These are phyloP conservation scores for Proterorhinus semilunaris DNA, from an alignment of 2,113 vertebrate species.

Conservation along the genomic window DNA sequence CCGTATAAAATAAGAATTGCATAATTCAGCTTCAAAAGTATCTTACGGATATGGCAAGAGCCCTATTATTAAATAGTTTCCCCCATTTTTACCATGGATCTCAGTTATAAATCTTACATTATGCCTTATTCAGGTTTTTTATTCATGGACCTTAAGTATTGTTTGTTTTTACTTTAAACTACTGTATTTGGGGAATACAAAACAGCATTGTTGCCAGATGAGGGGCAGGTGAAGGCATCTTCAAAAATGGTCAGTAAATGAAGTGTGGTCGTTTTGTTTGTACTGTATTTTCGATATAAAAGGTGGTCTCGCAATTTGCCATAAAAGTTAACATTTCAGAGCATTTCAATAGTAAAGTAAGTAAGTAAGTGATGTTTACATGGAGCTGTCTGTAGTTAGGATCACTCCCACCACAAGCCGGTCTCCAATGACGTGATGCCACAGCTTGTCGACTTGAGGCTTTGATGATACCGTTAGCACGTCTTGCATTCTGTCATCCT, in stretches of 20 bases:
- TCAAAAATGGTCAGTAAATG: too few relatives aligned
- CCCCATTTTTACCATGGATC: not conserved
- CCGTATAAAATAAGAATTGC: not conserved
- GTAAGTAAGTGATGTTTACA: constrained; percentile 74
- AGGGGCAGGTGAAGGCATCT: too few relatives aligned
- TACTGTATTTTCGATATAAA: too few relatives aligned
- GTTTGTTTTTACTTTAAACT: too few relatives aligned
- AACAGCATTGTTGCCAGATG: too few relatives aligned
- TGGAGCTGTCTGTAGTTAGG: constrained; percentile 64
- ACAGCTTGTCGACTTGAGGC: constrained; percentile 78
- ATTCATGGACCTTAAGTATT: too few relatives aligned
- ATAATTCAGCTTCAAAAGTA: not conserved
- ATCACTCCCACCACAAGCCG: constrained; percentile 85
- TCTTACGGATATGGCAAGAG: not conserved
- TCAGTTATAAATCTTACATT: not conserved
- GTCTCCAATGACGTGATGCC: constrained; percentile 84
- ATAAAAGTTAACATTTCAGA: not conserved
- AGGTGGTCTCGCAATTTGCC: not conserved
- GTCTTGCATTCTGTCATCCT: constrained; percentile 50
- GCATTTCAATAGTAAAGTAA: not conserved
- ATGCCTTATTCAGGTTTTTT: too few relatives aligned
- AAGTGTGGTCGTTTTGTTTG: too few relatives aligned
- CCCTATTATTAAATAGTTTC: not conserved
- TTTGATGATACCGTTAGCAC: constrained; percentile 54
- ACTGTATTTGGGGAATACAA: too few relatives aligned